phyloP scores from a whole-genome alignment of 35 echinoderm and acorn worm genomes.

The Eucidaris tribuloides region DNA sequence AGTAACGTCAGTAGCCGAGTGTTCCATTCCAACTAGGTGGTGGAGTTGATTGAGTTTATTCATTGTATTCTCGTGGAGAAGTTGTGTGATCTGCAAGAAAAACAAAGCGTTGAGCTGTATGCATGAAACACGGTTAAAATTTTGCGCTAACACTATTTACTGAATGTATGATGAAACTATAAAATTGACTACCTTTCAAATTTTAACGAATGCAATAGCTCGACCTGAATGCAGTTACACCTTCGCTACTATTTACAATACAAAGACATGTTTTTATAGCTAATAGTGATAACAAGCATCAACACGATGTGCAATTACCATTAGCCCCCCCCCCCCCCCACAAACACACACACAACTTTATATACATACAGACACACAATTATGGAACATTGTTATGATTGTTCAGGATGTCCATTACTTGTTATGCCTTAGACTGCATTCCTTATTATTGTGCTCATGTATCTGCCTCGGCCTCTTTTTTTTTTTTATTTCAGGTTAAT shows the following conservation, averaged over 20 bases:
- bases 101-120: neutral
- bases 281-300: too few relatives aligned
- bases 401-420: too few relatives aligned
- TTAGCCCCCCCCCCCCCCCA: too few relatives aligned
- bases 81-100: constrained; percentile 28
- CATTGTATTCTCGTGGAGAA: constrained; percentile 32
- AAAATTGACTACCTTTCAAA: neutral
- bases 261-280: neutral
- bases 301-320: too few relatives aligned
- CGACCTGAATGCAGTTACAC: neutral
- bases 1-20: constrained; percentile 44
- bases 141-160: neutral
- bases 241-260: neutral
- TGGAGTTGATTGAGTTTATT: constrained; percentile 67
- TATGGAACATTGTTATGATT: too few relatives aligned
- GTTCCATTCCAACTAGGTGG: constrained; percentile 42
- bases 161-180: neutral
- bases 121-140: neutral
- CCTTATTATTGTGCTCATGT: too few relatives aligned
- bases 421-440: too few relatives aligned
- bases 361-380: too few relatives aligned
- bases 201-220: neutral
- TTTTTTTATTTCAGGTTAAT: too few relatives aligned
- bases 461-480: neutral
- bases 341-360: too few relatives aligned